A percentile compares a stretch with the other conserved stretches of the same genome.
These are phyloP conservation scores for Zaprionus obscuricornis DNA, from an alignment of 2,888 invertebrate genomes.

Conservation along the genomic window DNA sequence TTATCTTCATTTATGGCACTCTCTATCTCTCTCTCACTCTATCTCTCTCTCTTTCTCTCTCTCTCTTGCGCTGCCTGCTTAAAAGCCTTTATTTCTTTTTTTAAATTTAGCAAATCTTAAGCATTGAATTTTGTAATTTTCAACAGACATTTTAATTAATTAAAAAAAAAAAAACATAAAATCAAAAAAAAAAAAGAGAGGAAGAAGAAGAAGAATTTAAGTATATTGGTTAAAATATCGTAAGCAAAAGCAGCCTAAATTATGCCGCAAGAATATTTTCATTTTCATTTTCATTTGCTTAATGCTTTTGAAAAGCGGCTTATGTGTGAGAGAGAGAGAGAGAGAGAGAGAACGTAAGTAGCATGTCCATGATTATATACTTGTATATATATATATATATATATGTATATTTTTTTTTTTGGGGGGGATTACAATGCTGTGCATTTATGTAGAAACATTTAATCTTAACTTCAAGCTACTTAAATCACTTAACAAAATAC, in stretches of 20 bases:
- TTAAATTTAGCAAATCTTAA: constrained; percentile 21
- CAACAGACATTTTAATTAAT: constrained; percentile 61
- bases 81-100: neutral
- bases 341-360: constrained; percentile 24
- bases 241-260: constrained; percentile 30
- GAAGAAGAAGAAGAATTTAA: neutral
- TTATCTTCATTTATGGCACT: too few species aligned
- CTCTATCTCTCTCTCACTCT: too few species aligned
- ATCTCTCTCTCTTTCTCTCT: too few species aligned
- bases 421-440: constrained; percentile 38
- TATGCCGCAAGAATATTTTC: constrained; percentile 31
- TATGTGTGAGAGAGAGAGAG: too few species aligned
- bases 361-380: constrained; percentile 15
- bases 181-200: constrained; percentile 7
- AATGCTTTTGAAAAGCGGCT: constrained; percentile 72
- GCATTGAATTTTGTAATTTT: constrained; percentile 28
- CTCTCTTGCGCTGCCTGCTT: too few species aligned
- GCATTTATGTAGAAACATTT: constrained; percentile 18
- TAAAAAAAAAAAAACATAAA: constrained; percentile 39
- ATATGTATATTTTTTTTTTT: constrained; percentile 5
- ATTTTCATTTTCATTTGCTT: constrained; percentile 65
- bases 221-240: constrained; percentile 35
- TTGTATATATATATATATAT: constrained; percentile 6
- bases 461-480: too few species aligned
- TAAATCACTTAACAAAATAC: too few species aligned